Evolutionary conservation across 1,140 invertebrate genomes (phyloP).

Genomic region (Aphaenogaster rudis): DNA sequence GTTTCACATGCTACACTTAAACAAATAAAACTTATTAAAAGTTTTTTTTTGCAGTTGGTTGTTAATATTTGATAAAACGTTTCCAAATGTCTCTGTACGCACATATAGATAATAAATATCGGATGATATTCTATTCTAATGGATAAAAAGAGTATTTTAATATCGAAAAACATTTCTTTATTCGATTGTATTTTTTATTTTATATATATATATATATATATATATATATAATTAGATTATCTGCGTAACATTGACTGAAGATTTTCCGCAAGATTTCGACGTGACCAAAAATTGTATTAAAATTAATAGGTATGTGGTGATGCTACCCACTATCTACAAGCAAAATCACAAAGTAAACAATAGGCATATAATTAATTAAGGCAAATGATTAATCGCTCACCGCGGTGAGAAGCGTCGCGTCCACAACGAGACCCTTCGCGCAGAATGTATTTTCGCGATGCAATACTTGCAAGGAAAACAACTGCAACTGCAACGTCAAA

Average conservation of each 20-base stretch:
- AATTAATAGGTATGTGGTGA: conserved; percentile 79
- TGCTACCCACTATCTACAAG: conserved; percentile 76
- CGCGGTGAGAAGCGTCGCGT: conserved; percentile 73
- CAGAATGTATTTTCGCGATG: conserved; percentile 77
- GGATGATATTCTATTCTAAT: not conserved
- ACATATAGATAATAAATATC: not conserved
- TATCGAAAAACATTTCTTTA: conserved; percentile 3
- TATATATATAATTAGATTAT: not conserved
- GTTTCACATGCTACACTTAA: conserved; percentile 17
- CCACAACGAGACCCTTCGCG: conserved; percentile 74
- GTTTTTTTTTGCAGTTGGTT: not conserved
- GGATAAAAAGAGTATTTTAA: not conserved
- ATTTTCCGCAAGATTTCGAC: not conserved
- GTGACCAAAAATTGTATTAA: conserved; percentile 77
- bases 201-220: not conserved
- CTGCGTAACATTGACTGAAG: not conserved
- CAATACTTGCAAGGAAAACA: conserved; percentile 80
- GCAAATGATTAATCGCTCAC: conserved; percentile 60
- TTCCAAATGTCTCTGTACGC: not conserved
- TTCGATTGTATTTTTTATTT: not conserved
- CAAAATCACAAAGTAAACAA: conserved; percentile 7
- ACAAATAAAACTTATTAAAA: conserved; percentile 10
- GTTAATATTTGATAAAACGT: not conserved
- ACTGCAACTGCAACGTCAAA: conserved; percentile 73
- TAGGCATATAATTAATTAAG: conserved; percentile 5